phyloP scores from a whole-genome alignment of 2,797 vertebrate species.

The Poecilia gillii region DNA sequence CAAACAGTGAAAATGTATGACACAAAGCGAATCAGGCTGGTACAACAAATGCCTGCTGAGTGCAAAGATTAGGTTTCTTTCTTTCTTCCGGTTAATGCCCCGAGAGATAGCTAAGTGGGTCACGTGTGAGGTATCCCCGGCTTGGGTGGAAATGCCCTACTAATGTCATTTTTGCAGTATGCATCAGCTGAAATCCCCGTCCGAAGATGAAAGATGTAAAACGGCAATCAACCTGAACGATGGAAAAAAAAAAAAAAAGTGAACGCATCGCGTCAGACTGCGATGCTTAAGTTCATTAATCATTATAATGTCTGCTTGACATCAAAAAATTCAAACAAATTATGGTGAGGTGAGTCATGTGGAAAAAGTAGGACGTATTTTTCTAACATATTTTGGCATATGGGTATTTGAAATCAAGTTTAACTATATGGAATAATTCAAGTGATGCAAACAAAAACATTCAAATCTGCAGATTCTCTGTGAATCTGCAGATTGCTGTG shows the following conservation, averaged over 20 bases:
- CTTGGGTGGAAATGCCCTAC: conserved; percentile 24
- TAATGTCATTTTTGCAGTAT: conserved; percentile 4
- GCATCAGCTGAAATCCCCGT: not conserved
- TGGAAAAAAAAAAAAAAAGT: not conserved
- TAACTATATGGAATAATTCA: not conserved
- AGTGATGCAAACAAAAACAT: not conserved
- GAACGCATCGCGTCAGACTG: not conserved
- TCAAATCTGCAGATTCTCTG: not conserved
- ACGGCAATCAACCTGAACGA: not conserved
- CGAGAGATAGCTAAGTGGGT: conserved; percentile 41
- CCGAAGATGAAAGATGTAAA: not conserved
- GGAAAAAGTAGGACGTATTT: not conserved
- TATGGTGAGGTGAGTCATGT: not conserved
- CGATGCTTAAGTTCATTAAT: not conserved
- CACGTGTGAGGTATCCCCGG: conserved; percentile 17
- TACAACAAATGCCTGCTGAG: conserved; percentile 10
- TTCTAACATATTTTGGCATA: not conserved
- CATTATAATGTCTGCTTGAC: not conserved
- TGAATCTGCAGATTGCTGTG: too few species aligned
- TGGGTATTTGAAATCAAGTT: not conserved
- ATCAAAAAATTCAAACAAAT: not conserved
- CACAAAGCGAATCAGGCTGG: conserved; percentile 7
- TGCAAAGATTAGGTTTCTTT: conserved; percentile 34
- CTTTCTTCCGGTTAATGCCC: conserved; percentile 5
- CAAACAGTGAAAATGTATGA: conserved; percentile 8